These are phyloP conservation scores for Chamaetylas fuelleborni DNA, from an alignment of 2,113 vertebrate genomes.

Conservation along the genomic window DNA sequence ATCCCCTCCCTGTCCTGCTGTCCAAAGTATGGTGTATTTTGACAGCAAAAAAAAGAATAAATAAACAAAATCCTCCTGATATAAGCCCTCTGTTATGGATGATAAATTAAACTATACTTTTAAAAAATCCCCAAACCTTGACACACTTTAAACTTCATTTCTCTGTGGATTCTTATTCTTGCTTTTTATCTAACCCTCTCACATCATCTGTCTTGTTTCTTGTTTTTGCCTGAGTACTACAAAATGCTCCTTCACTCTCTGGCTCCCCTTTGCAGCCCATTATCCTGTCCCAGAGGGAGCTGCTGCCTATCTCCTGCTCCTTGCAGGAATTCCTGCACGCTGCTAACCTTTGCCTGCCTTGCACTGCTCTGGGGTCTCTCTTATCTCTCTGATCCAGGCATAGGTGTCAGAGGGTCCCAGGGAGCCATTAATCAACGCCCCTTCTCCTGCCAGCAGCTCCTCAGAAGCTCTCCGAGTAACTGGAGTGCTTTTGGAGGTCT, in stretches of 20 bases:
- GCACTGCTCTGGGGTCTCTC: constrained; percentile 41
- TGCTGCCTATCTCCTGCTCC: not conserved
- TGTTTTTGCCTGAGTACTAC: constrained; percentile 17
- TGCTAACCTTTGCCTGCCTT: constrained; percentile 68
- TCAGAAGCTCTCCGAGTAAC: constrained; percentile 23
- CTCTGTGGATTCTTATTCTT: not conserved
- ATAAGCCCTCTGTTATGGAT: not conserved
- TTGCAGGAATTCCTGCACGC: constrained; percentile 15
- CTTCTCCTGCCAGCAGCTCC: constrained; percentile 62
- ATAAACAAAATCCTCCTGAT: not conserved
- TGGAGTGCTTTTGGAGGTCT: constrained; percentile 51
- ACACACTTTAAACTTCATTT: not conserved
- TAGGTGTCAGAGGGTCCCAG: constrained; percentile 72
- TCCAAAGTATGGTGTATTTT: not conserved
- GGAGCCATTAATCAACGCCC: constrained; percentile 70
- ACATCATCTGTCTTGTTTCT: constrained; percentile 36
- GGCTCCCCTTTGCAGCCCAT: constrained; percentile 40
- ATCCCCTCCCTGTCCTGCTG: not conserved
- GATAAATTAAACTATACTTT: not conserved
- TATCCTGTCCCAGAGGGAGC: constrained; percentile 39
- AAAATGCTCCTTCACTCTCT: constrained; percentile 36
- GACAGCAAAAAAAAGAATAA: not conserved
- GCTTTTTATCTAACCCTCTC: constrained; percentile 19
- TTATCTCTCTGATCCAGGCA: constrained; percentile 71
- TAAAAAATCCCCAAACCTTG: not conserved